Evolutionary conservation across 1,140 invertebrate genomes (phyloP).

Genomic region (Cryptotermes secundus): DNA sequence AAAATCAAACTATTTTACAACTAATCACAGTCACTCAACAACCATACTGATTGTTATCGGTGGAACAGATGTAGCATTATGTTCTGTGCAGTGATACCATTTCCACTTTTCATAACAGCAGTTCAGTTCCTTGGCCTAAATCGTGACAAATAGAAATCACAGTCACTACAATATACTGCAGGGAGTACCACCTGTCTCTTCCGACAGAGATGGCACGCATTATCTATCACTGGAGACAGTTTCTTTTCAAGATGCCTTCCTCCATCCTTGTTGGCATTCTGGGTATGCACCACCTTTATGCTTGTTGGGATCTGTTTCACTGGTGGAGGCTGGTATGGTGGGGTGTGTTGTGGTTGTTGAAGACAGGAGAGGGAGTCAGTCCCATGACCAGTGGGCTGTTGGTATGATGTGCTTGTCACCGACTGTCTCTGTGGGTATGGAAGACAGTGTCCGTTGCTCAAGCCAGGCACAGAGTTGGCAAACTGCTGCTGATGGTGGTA

Average conservation of each 20-base stretch:
- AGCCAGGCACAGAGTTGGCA: slow-evolving; percentile 29
- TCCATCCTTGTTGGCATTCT: slow-evolving; percentile 41
- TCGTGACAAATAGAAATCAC: slow-evolving; percentile 88
- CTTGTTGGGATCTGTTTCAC: slow-evolving; percentile 31
- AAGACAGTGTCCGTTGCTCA: background rate
- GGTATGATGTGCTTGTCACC: background rate
- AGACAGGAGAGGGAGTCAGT: slow-evolving; percentile 30
- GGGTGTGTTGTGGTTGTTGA: slow-evolving; percentile 29
- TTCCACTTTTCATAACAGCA: background rate
- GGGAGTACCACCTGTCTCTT: slow-evolving; percentile 75
- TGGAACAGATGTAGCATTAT: background rate
- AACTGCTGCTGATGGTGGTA: slow-evolving; percentile 28
- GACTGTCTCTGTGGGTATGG: background rate
- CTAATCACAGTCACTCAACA: slow-evolving; percentile 9
- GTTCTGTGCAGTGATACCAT: background rate
- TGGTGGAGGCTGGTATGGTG: slow-evolving; percentile 34
- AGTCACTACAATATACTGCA: slow-evolving; percentile 81
- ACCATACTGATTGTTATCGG: background rate
- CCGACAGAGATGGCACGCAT: slow-evolving; percentile 76
- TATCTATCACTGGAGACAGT: slow-evolving; percentile 44
- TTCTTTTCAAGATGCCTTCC: slow-evolving; percentile 40
- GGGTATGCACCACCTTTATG: background rate
- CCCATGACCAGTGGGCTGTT: background rate
- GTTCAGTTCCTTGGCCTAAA: slow-evolving; percentile 60
- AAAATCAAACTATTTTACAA: background rate